These are phyloP conservation scores for Protobothrops flavoviridis DNA, from an alignment of 2,113 vertebrate species.

Conservation along the genomic window DNA sequence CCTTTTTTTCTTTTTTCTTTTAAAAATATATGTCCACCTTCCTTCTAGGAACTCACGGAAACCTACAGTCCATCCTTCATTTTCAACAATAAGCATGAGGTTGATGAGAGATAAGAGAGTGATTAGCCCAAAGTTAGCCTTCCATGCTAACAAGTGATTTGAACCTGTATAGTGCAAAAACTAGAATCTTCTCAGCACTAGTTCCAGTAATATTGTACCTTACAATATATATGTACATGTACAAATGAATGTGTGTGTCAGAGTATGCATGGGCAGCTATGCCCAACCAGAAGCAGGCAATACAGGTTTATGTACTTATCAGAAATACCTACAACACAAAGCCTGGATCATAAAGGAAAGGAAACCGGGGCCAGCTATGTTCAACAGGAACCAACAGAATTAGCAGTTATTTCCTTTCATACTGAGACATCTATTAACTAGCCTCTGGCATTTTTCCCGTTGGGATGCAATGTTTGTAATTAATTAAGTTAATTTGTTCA, in stretches of 20 bases:
- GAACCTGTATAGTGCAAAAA: background rate
- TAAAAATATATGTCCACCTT: background rate
- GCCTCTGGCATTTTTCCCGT: constrained; percentile 35
- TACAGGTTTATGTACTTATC: background rate
- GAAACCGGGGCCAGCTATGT: background rate
- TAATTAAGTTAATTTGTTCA: constrained; percentile 51
- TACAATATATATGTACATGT: background rate
- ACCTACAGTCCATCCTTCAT: background rate
- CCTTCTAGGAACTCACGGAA: background rate
- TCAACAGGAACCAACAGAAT: constrained; percentile 32
- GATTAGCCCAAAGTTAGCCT: background rate
- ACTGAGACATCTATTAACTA: constrained; percentile 19
- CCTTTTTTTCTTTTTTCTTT: background rate
- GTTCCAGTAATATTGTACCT: background rate
- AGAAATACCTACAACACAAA: constrained; percentile 3
- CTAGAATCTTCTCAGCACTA: background rate
- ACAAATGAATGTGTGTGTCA: background rate
- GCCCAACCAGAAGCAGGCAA: background rate
- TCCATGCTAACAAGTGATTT: background rate
- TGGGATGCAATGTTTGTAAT: constrained; percentile 30
- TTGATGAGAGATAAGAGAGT: background rate
- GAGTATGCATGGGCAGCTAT: background rate
- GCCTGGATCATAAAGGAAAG: constrained; percentile 14
- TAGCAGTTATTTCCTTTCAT: constrained; percentile 31
- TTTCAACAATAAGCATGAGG: background rate